Evolutionary conservation across 2,797 vertebrate species (phyloP).

Genomic region (Aphelocoma californica): DNA sequence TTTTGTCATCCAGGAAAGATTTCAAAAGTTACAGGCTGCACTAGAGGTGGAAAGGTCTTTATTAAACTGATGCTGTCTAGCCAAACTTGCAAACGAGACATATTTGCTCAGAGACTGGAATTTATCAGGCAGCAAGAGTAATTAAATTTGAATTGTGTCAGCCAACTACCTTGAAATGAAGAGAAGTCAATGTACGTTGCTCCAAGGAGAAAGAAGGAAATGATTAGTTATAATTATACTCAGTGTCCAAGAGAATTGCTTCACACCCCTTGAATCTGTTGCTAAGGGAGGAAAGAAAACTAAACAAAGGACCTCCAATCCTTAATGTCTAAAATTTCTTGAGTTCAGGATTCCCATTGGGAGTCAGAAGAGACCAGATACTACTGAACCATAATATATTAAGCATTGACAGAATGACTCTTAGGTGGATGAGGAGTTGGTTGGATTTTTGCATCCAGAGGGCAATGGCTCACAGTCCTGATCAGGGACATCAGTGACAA

Average conservation of each 20-base stretch:
- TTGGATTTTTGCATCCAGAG: not conserved
- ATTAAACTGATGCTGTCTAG: conserved; percentile 65
- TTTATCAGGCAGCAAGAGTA: conserved; percentile 73
- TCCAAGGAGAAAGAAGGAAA: conserved; percentile 71
- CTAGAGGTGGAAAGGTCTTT: conserved; percentile 63
- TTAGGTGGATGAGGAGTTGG: not conserved
- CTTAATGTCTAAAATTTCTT: conserved; percentile 22
- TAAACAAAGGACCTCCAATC: conserved; percentile 7
- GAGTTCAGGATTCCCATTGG: not conserved
- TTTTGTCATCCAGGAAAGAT: conserved; percentile 64
- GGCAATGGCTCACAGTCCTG: fast-evolving
- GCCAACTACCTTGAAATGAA: conserved; percentile 69
- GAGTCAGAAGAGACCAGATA: conserved; percentile 12
- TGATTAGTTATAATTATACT: conserved; percentile 71
- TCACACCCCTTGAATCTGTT: conserved; percentile 39
- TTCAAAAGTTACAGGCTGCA: conserved; percentile 67
- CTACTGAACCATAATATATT: not conserved
- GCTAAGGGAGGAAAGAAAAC: not conserved
- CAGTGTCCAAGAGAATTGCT: conserved; percentile 64
- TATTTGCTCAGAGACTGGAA: conserved; percentile 63
- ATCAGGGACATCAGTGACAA: not conserved
- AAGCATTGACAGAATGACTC: not conserved
- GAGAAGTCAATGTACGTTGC: conserved; percentile 65
- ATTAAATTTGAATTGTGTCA: conserved; percentile 77
- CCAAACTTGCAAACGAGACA: conserved; percentile 69